These are phyloP conservation scores for Panonychus citri DNA, from an alignment of 1,140 invertebrate species.

Conservation along the genomic window DNA sequence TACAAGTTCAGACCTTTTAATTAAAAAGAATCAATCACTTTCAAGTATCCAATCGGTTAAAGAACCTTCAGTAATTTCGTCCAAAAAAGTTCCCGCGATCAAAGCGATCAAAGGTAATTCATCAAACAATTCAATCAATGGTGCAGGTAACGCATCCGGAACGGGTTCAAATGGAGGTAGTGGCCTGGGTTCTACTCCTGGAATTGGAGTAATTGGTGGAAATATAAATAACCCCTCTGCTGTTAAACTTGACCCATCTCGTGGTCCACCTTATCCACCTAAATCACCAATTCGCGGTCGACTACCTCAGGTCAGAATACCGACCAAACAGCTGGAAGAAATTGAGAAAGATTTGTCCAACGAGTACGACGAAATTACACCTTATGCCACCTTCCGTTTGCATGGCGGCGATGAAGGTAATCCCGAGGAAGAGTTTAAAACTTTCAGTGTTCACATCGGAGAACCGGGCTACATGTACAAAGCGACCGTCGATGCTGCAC, in stretches of 20 bases:
- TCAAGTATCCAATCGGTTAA: not conserved
- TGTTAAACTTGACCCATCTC: no score
- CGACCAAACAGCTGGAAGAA: not conserved
- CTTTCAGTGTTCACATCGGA: constrained; percentile 14
- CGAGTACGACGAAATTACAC: constrained; percentile 15
- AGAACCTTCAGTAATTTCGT: not conserved
- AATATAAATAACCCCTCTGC: no score
- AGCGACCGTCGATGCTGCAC: not conserved
- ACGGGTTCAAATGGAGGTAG: no score
- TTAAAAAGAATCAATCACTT: not conserved
- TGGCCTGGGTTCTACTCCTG: no score
- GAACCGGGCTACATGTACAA: constrained; percentile 12
- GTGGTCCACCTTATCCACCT: no score
- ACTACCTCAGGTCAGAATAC: not conserved
- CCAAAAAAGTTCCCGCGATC: not conserved
- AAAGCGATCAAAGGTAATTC: not conserved
- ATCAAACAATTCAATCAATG: no score
- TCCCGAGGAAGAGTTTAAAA: constrained; percentile 12
- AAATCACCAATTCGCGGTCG: not conserved
- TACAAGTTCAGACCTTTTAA: not conserved
- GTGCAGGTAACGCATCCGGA: no score
- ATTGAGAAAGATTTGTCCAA: not conserved
- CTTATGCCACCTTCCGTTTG: constrained; percentile 16
- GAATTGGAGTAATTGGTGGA: no score
- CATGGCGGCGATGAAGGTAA: constrained; percentile 8